Evolutionary conservation across 2,113 vertebrate species (phyloP), one percentile per base, ranked within the genome.

Genomic region (Oriolus oriolus): DNA sequence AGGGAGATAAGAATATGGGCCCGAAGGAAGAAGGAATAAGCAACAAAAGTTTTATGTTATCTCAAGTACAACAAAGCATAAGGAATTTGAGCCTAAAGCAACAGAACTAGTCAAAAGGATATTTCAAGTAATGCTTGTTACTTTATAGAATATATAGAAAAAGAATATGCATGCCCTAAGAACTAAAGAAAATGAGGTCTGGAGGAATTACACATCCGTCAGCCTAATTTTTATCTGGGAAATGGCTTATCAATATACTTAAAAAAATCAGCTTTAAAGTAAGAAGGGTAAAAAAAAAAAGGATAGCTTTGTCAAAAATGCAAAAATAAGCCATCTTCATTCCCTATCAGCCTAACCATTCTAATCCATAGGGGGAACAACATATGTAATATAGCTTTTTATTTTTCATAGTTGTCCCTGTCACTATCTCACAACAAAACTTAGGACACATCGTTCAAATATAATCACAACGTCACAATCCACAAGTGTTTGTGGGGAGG

Each of bases 51-150:
- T 92, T 83, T 56, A 37, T 68, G 35, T 76, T 95, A 90, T 79
- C 79, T 69, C 3, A 2, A 82, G 19, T 83, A 88, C 16, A 71
- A 35, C 10, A 96, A 92, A 88, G 70, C 16, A 47, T 76, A 73
- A 84, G 53, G 57, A 93, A 93, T 85, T 79, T 73, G 39, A 85
- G 70, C 79, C 79, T 93, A 76, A 79, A 90, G 93, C 65, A 92
- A 85, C 4, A 92, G 78, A 95, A 61, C 23, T 87, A 92, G 65
- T 92, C 65, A 79, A 90, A 96, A 92, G 11, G 21, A 88, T n/a
- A 69, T 90, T 76, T 88, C 66, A 93, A 92, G 44, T 63, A 93
- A 56, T 24, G 39, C 21, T 75, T 78, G 30, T 53, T 71, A 85
- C 49, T 85, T 73, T 64, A 83, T 11, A 77, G 33, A 93, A 76